Base-by-base conservation (phyloP, 2,113 vertebrate genomes). In the Onychostoma macrolepis region DNA sequence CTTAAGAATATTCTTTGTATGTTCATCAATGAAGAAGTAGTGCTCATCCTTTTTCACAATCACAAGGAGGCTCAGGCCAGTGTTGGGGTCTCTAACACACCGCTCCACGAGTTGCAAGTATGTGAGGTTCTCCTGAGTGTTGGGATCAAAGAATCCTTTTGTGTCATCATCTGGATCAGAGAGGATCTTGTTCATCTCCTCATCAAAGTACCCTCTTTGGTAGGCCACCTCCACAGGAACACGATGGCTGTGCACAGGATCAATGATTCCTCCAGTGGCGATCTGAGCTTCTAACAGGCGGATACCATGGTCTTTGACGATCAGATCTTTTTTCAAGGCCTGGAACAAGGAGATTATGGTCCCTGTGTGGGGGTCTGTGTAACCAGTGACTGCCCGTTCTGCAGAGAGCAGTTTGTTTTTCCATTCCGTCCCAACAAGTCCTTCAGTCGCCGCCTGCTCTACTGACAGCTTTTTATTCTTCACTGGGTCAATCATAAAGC, bases 211-310 rank as follows among this genome's bases (percentile, higher is more conserved):
- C 36, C 96, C 96, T 0, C 94, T 94, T 30, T 89, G 78, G 88
- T 96, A 97, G 43, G 96, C 96, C 83, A 95, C 95, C 11, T 96
- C 94, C 12, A 97, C 95, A 0, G 96, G 93, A 2, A 94, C 91
- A 71, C 92, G 45, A 15, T 92, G 92, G 21, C 92, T 93, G 26
- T 93, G 41, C 0, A 94, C 90, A 36, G 93, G 93, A 19, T 94
- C 93, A 38, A 94, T 93, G 19, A 94, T 92, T 5, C 93, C 92
- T 10, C 93, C 93, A 2, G 93, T 94, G 6, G 93, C 93, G 63
- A 94, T 94, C 78, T 94, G 93, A 9, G 93, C 92, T 85, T 93
- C 92, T 53, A 93, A 90, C 2, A 93, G 92, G 26, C 93, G 92
- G 15, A 93, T 90, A 69, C 93, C 93, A 85, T 93, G 93, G 24